Evolutionary conservation across 2,797 vertebrate genomes (phyloP), one percentile per base, ranked within the genome.

Genomic region (Sciurus vulgaris): DNA sequence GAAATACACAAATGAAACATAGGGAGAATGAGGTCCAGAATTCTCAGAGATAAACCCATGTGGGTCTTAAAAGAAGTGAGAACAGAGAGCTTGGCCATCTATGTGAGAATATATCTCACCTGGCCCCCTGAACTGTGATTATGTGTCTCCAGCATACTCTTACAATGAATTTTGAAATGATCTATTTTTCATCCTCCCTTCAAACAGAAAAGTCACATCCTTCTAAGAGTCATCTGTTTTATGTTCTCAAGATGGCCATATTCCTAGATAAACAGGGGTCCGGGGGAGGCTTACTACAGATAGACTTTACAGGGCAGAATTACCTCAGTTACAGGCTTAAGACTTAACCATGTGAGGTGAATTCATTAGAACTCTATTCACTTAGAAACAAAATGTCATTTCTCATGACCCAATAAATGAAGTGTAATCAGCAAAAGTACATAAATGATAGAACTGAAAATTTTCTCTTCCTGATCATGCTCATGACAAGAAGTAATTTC

Each of bases 391-490:
- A 97, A 98, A 98, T 98, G 96, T 97, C 98, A 97, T 95, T 98
- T 98, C 97, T 97, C 95, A 96, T 98, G 98, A 98, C 98, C 98
- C 97, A 97, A 97, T 97, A 98, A 98, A 98, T 98, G 98, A 96
- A 98, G 96, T 95, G 92, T 97, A 98, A 98, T 98, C 98, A 98
- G 96, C 79, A 49, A 93, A 98, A 98, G 96, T 97, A 97, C 97
- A 97, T 98, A 97, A 98, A 97, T 97, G 95, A 97, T 93, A 96
- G 97, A 98, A 98, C 79, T 96, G 91, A 94, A 97, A 96, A 97
- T 96, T 96, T 96, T 94, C 96, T 95, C 96, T 86, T 98, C 94
- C 89, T 91, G 96, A 97, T 97, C 94, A 89, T 89, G 93, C 93
- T 98, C 96, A 94, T 91, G 79, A 97, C 69, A 94, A 93, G 92